Base-by-base conservation (phyloP, 2,113 vertebrate species). In the Podilymbus podiceps region DNA sequence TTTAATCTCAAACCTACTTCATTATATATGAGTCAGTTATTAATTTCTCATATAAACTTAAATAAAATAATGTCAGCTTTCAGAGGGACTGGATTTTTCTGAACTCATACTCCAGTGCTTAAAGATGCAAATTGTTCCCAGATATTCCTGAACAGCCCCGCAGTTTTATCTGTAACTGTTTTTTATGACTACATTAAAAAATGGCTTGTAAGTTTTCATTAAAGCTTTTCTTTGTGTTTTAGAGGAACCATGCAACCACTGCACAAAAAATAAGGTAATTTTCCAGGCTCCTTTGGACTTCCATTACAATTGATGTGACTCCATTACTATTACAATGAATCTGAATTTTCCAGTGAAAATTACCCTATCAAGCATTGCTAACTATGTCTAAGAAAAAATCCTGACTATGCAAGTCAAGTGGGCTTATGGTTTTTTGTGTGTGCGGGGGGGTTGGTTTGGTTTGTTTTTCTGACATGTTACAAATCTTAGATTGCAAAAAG, bases 1-100 rank as follows among this genome's bases (percentile, higher is more conserved):
- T 85, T 89, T 95, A 91, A 90, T 53, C 79, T 44, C 60, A 88
- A 93, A 30, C 64, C 27, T 40, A 38, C 73, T 86, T 87, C 88
- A 92, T 91, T 96, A 74, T 74, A 35, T 23, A 89, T 89, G 47
- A 88, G 21, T 85, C 58, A 84, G 38, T 89, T 88, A 71, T 49
- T 93, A 80, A 69, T 96, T 97, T 88, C 22, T n/a, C 75, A 73
- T 67, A 71, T 33, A 87, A 91, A 67, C 13, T 78, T 60, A 47
- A 38, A 38, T 38, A 38, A 38, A 38, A 38, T 38, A 38, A 38
- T 9, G 38, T 8, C 38, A 38, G 38, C 38, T 38, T 38, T 87
- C 19, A 85, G 33, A 91, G 24, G n/a, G 15, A 83, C 47, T 55
- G 12, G 31, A 33, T 56, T 25, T 49, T 87, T 81, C n/a, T 46